Evolutionary conservation across 2,113 vertebrate genomes (phyloP).

Genomic region (Lepus europaeus): DNA sequence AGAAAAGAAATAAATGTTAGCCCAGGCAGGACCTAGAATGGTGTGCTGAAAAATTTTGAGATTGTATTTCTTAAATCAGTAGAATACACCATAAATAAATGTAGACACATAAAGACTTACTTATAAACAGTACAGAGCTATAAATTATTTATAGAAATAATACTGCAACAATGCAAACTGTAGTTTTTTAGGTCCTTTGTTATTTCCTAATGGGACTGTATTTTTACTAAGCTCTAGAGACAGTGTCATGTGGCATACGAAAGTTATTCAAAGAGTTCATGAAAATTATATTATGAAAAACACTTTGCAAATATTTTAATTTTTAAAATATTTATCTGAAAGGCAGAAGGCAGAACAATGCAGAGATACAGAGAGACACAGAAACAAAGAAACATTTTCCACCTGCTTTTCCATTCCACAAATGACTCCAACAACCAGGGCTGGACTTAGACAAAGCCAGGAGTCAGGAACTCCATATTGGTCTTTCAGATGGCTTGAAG

Average conservation of each 20-base stretch:
- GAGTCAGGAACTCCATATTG: too few species aligned
- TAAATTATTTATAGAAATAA: constrained; percentile 37
- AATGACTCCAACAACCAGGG: too few species aligned
- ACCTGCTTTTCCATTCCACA: too few species aligned
- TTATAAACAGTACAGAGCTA: neutral
- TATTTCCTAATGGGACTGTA: neutral
- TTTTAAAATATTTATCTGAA: too few species aligned
- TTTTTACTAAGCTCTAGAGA: constrained; percentile 37
- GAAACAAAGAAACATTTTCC: too few species aligned
- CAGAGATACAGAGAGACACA: too few species aligned
- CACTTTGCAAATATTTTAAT: too few species aligned
- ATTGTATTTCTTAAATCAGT: neutral
- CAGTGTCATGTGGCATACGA: neutral
- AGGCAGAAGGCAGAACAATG: too few species aligned
- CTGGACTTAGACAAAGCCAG: too few species aligned
- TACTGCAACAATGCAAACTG: constrained; percentile 23
- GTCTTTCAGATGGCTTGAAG: too few species aligned
- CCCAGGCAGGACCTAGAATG: neutral
- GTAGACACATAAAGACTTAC: neutral
- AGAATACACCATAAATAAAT: constrained; percentile 25
- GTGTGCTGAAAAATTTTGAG: neutral
- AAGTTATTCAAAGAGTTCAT: too few species aligned
- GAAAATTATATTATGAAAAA: too few species aligned
- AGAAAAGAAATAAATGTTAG: neutral
- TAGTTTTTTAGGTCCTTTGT: constrained; percentile 6